phyloP scores from a whole-genome alignment of 2,888 invertebrate species.

The Oithona nana region DNA sequence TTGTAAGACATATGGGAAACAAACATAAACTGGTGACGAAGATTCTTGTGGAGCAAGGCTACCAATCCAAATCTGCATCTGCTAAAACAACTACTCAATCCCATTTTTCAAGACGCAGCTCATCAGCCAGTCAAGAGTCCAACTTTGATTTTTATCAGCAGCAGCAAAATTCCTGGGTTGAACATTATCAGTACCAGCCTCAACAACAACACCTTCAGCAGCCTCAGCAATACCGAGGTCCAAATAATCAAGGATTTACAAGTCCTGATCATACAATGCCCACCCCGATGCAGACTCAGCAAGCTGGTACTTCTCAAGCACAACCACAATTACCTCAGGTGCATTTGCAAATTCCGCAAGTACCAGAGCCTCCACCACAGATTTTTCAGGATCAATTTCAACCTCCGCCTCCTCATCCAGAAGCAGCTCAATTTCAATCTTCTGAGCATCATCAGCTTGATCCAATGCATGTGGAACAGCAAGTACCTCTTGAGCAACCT shows the following conservation, averaged over 20 bases:
- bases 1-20: constrained; percentile 11
- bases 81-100: no score
- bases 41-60: neutral
- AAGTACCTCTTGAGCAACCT: neutral
- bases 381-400: no score
- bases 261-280: neutral
- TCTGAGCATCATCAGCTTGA: neutral
- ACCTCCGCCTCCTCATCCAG: neutral
- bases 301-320: no score
- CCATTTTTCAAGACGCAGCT: neutral
- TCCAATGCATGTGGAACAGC: neutral
- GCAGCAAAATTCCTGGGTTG: neutral
- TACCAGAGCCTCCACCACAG: no score
- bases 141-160: neutral
- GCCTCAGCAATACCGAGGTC: neutral
- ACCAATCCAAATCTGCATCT: no score
- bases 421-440: neutral
- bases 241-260: no score
- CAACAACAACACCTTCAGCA: neutral
- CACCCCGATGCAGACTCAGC: neutral
- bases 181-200: neutral
- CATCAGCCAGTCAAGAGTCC: neutral
- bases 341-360: no score
- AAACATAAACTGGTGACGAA: constrained; percentile 12
- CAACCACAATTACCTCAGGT: no score